Base-by-base conservation (phyloP, 2,888 invertebrate species). In the Drosophila peninsularis region DNA sequence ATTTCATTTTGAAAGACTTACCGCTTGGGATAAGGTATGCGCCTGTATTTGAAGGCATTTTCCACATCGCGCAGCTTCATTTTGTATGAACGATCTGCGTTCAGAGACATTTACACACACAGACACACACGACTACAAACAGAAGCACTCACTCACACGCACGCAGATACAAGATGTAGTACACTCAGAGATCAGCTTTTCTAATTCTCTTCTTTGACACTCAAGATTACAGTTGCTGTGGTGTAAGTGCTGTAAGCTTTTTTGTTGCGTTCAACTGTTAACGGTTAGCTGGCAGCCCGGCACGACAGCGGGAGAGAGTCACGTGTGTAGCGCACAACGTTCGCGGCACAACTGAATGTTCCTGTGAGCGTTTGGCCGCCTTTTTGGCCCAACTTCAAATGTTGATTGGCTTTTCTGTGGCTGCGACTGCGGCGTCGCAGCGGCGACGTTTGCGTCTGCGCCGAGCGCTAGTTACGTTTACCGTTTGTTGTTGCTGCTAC, bases 11-110 rank as follows among this genome's bases (percentile, higher is more conserved):
- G 2, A 30, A 30, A 30, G 2, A 90, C 92, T 91, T 81, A 92
- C 92, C 92, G 90, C 80, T 92, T 92, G 6, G 92, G 92, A 80
- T 92, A 92, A 55, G 92, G 92, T 90, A 92, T 91, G 71, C 92
- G 90, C 67, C 92, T 86, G 58, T 92, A 91, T 67, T 90, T 91
- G 57, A 92, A 91, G 62, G 91, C 91, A 66, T 91, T 91, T 75
- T 92, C 92, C 67, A 92, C 83, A 68, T 92, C 92, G 69, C 91
- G 90, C 77, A 92, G 78, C 71, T 91, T 92, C 92, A 91, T 91
- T 86, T 83, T 90, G 80, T 86, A 89, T 14, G 84, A 86, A 54
- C 90, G 90, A 37, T 90, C 91, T 21, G 75, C 71, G 75, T 70
- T 80, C 45, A 88, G 60, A 55, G 85, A 72, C 88, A 89, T 89